Evolutionary conservation across 2,113 vertebrate species (phyloP).

Genomic region (Ammodytes dubius): DNA sequence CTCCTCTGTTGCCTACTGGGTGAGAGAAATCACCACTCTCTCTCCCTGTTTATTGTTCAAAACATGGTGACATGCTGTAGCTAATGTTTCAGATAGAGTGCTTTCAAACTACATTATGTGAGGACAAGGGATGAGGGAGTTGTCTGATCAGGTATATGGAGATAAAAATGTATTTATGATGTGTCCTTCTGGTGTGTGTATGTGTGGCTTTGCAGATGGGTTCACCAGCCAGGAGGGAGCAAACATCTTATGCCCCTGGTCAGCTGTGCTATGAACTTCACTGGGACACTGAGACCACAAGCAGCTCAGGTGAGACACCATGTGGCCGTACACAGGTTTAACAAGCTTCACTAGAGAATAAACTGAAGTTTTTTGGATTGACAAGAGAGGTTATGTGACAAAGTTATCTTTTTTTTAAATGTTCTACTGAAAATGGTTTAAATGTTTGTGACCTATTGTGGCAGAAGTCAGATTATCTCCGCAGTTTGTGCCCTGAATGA

Average conservation of each 20-base stretch:
- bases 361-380: neutral
- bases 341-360: neutral
- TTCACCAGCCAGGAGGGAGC: conserved; percentile 83
- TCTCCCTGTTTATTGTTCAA: conserved; percentile 29
- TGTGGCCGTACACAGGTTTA: conserved; percentile 45
- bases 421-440: neutral
- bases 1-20: conserved; percentile 1
- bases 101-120: conserved; percentile 56
- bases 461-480: neutral
- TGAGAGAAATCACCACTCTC: conserved; percentile 13
- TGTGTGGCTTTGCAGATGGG: conserved; percentile 78
- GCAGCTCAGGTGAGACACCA: conserved; percentile 83
- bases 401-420: too few species aligned
- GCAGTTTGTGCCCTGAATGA: neutral
- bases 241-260: conserved; percentile 66
- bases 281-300: conserved; percentile 86
- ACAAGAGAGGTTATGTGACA: neutral
- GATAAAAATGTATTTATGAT: conserved; percentile 27
- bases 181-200: conserved; percentile 38
- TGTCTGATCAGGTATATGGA: conserved; percentile 2
- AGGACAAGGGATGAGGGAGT: conserved; percentile 4
- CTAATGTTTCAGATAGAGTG: conserved; percentile 64
- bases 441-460: neutral
- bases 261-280: conserved; percentile 86
- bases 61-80: conserved; percentile 22